phyloP scores from a whole-genome alignment of 2,113 vertebrate genomes.

The Gymnarchus niloticus region DNA sequence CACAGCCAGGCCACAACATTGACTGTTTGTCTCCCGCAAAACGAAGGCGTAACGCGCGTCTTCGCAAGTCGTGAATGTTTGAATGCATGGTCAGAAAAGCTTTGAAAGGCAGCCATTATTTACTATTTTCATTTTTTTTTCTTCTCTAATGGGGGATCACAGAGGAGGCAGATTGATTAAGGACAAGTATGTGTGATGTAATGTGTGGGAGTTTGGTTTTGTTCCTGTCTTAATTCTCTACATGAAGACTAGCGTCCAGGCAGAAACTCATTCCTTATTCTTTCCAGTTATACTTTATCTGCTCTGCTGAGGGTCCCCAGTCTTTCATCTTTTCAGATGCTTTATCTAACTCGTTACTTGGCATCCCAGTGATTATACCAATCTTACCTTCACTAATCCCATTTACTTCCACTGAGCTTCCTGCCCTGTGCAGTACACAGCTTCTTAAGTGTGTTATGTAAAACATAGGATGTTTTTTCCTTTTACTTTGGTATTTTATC shows the following conservation, averaged over 20 bases:
- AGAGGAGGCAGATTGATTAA: slow-evolving; percentile 20
- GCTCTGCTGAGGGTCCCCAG: neutral
- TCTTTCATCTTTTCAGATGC: neutral
- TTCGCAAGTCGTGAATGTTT: slow-evolving; percentile 39
- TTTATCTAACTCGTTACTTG: neutral
- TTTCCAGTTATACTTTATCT: neutral
- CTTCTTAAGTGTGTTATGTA: too few species aligned
- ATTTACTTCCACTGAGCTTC: neutral
- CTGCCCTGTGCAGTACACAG: neutral
- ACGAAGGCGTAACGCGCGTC: slow-evolving; percentile 33
- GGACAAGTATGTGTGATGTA: slow-evolving; percentile 33
- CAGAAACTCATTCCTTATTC: too few species aligned
- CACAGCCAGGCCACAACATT: neutral
- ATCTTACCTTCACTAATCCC: neutral
- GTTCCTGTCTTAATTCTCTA: neutral
- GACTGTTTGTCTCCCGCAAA: slow-evolving; percentile 37
- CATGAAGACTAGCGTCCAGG: neutral
- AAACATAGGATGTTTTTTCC: too few species aligned
- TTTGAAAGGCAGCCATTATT: slow-evolving; percentile 46
- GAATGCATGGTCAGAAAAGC: slow-evolving; percentile 27
- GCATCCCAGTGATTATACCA: too few species aligned
- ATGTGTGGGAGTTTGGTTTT: slow-evolving; percentile 18
- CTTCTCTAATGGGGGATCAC: neutral
- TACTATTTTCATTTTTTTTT: slow-evolving; percentile 29
- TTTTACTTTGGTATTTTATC: neutral